Base-by-base conservation (phyloP, 2,888 invertebrate genomes). In the Caradrina clavipalpis region DNA sequence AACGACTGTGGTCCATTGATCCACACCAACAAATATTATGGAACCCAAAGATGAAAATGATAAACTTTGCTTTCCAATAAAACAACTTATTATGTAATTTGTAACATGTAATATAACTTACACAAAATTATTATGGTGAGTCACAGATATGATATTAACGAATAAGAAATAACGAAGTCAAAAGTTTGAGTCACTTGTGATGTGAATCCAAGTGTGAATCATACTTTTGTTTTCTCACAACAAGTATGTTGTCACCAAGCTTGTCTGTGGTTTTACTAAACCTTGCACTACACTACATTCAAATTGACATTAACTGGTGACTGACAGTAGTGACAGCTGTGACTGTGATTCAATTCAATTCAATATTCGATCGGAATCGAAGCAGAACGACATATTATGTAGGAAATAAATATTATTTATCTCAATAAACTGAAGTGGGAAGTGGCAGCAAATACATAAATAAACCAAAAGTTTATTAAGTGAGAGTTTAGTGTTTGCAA, bases 321-420 rank as follows among this genome's bases (percentile, higher is more conserved):
- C 11, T 39, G 39, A 8, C 35, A 35, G 6, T 6, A 7, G 1
- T 80, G 77, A 69, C 69, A 66, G 62, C 75, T 69, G 58, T 19
- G 17, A 45, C 75, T 69, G 58, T 19, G 17, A 45, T 17, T 45
- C 45, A 45, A 45, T 45, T 45, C 45, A 17, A 65, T 62, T 65
- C 75, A 79, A 63, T 79, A 63, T 57, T 77, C 73, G 80, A 80
- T 75, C 69, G 80, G 47, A 45, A 80, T 75, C 69, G 80, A 54
- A 55, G 59, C 17, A 42, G 8, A 57, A 67, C 51, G 77, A 45
- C 55, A 39, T 57, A 26, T 7, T 21, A 26, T 0, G 49, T 22
- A 51, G 47, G 26, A 55, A 69, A 59, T 58, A 74, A 67, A 49
- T 68, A 55, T 42, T 42, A 65, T 55, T 79, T 67, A 49, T 80